Percentiles rank a stretch among this genome's conserved stretches.
phyloP scores from a whole-genome alignment of 2,797 vertebrate genomes.

The Chiroxiphia lanceolata region DNA sequence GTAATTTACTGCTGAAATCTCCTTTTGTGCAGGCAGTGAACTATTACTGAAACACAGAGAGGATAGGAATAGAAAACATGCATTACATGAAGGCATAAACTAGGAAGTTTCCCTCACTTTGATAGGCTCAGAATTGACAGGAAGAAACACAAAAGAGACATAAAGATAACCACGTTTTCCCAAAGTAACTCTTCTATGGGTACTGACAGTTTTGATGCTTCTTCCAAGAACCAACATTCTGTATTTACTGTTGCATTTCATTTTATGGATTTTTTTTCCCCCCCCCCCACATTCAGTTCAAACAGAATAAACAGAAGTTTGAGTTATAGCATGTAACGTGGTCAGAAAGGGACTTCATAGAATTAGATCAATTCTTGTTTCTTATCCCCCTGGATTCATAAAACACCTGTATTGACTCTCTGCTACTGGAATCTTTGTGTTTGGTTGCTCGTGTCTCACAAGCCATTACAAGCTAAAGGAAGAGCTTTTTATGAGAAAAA shows the following conservation, averaged over 20 bases:
- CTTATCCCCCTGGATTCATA: constrained; percentile 23
- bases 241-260: constrained; percentile 39
- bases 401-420: not conserved
- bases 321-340: not conserved
- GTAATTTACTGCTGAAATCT: not conserved
- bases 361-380: constrained; percentile 37
- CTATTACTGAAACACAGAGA: not conserved
- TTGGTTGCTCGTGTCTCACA: not conserved
- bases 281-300: not conserved
- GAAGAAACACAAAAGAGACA: not conserved
- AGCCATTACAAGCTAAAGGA: not conserved
- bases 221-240: not conserved
- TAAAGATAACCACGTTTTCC: not conserved
- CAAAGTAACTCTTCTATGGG: not conserved
- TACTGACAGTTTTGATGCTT: not conserved
- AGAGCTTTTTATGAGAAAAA: not conserved
- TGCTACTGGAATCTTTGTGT: not conserved
- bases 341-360: not conserved
- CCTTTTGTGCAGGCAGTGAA: not conserved
- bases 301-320: constrained; percentile 15
- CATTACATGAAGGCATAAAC: not conserved
- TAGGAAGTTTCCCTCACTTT: not conserved
- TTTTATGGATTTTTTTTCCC: constrained; percentile 23
- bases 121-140: not conserved
- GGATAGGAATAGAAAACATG: not conserved